phyloP scores from a whole-genome alignment of 1,140 invertebrate genomes.

The Myzus persicae region DNA sequence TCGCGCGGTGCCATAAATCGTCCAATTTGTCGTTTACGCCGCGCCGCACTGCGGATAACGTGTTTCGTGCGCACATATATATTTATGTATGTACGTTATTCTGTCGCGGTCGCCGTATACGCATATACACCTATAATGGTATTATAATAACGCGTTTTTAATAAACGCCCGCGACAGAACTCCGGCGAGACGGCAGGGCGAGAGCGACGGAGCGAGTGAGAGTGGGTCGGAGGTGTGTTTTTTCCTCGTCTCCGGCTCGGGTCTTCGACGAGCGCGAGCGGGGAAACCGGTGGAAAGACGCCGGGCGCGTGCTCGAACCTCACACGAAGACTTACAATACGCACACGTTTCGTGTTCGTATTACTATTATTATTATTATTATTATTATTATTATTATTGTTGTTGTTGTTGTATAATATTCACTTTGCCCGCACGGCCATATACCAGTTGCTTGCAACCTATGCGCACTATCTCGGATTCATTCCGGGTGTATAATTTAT shows the following conservation, averaged over 20 bases:
- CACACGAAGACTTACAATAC: constrained; percentile 41
- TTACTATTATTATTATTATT: not conserved
- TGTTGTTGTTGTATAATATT: not conserved
- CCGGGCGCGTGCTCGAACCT: constrained; percentile 42
- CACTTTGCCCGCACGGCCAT: not conserved
- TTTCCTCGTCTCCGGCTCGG: not conserved
- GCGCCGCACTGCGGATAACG: not conserved
- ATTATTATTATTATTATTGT: not conserved
- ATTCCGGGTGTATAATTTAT: constrained; percentile 46
- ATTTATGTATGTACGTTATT: not conserved
- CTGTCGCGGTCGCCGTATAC: not conserved
- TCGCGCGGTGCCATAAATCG: constrained; percentile 46
- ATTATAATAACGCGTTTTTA: constrained; percentile 48
- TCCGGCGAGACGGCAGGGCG: no score
- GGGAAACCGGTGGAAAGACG: constrained; percentile 45
- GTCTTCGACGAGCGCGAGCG: not conserved
- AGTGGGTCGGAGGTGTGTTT: not conserved
- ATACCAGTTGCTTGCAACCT: no score
- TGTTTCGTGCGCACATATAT: not conserved
- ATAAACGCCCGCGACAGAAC: constrained; percentile 40
- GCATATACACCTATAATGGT: not conserved
- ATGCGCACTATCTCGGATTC: not conserved
- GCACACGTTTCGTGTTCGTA: constrained; percentile 1
- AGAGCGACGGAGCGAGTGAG: no score
- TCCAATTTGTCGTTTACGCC: constrained; percentile 41